Conservation (phyloP, 53 echinoderm and acorn worm genomes). For the Pentamera pediparva region DNA sequence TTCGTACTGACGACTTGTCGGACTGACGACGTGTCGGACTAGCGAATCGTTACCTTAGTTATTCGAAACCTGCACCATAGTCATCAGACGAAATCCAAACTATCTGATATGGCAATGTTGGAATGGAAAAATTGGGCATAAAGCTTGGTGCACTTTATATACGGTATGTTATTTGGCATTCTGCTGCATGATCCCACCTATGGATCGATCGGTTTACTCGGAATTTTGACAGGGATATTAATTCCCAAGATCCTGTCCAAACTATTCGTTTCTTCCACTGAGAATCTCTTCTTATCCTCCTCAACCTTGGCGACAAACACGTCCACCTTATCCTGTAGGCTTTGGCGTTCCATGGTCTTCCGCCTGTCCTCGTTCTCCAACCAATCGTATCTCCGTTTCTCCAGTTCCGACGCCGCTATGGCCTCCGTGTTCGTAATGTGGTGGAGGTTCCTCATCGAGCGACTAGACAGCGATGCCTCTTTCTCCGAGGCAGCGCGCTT, state of each 20-base stretch:
- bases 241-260: no score
- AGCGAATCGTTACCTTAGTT: neutral
- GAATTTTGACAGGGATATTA: no score
- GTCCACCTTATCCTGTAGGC: conserved; percentile 16
- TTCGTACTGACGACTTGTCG: no score
- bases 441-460: conserved; percentile 35
- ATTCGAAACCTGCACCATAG: neutral
- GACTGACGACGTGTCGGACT: no score
- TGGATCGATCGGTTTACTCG: neutral
- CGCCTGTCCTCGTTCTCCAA: conserved; percentile 5
- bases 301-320: conserved; percentile 16
- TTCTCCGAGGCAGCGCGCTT: neutral
- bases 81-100: no score
- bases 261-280: no score
- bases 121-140: no score
- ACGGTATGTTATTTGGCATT: neutral
- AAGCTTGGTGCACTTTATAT: no score
- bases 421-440: conserved; percentile 43
- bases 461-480: conserved; percentile 30
- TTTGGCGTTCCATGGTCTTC: neutral
- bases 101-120: no score
- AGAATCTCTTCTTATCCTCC: neutral
- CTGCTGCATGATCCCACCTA: neutral
- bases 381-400: conserved; percentile 20
- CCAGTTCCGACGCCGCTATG: conserved; percentile 32